Conservation (phyloP, 2,888 invertebrate genomes). For the Spisula subtruncata region DNA sequence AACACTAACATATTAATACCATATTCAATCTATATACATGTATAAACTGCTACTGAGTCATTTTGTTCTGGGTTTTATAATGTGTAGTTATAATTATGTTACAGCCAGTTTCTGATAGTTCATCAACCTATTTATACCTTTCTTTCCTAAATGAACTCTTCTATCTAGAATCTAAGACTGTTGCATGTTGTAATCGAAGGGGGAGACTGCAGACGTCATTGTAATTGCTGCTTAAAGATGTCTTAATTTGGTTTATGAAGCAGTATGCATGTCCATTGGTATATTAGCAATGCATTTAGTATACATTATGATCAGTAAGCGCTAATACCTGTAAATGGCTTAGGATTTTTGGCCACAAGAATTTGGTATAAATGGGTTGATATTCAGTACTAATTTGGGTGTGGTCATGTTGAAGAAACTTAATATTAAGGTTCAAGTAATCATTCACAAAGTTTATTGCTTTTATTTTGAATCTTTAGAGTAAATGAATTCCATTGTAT, state of each 20-base stretch:
- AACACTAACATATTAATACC: background rate
- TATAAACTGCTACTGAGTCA: background rate
- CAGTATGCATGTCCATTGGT: background rate
- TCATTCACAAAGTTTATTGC: background rate
- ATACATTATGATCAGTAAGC: too few species aligned
- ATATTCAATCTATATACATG: background rate
- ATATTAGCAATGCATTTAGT: too few species aligned
- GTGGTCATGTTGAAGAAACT: conserved; percentile 3
- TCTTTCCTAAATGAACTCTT: background rate
- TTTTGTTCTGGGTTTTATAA: background rate
- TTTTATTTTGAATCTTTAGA: background rate
- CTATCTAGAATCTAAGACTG: background rate
- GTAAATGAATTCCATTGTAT: too few species aligned
- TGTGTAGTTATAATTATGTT: background rate
- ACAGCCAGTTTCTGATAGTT: conserved; percentile 1
- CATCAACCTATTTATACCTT: conserved; percentile 29
- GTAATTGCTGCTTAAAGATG: background rate
- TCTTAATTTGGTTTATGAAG: background rate
- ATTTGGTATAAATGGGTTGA: conserved; percentile 23
- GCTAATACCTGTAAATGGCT: too few species aligned
- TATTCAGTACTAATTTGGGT: conserved; percentile 2
- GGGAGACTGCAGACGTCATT: background rate
- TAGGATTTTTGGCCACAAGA: too few species aligned
- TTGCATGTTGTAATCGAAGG: background rate
- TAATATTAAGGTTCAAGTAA: background rate